These are phyloP conservation scores for Margaritifera margaritifera DNA, from an alignment of 2,888 invertebrate species.

Conservation along the genomic window DNA sequence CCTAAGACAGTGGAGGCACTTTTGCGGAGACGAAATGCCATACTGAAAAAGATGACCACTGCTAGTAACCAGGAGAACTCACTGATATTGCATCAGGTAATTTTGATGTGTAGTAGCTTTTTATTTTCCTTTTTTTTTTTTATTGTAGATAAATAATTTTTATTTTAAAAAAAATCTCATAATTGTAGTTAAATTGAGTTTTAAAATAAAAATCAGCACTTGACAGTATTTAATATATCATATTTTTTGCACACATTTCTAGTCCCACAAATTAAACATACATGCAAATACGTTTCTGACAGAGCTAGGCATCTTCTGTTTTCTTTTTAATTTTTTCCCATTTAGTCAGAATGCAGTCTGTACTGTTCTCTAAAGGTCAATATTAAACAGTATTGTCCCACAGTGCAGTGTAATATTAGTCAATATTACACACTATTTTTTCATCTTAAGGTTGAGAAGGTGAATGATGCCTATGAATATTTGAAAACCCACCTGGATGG, in stretches of 20 bases:
- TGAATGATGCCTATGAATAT: constrained; percentile 67
- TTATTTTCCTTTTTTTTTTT: not conserved
- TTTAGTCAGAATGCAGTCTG: no score
- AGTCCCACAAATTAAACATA: no score
- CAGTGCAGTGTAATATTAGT: not conserved
- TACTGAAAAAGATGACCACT: constrained; percentile 51
- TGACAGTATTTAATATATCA: no score
- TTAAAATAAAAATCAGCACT: no score
- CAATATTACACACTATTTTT: no score
- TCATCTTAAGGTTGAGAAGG: constrained; percentile 24
- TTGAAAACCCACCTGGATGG: constrained; percentile 65
- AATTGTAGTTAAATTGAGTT: no score
- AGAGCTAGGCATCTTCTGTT: no score
- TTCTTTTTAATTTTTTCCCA: no score
- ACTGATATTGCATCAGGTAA: constrained; percentile 18
- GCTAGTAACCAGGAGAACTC: constrained; percentile 42
- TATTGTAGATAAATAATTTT: not conserved
- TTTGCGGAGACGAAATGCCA: constrained; percentile 52
- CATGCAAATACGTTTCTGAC: no score
- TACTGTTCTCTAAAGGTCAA: no score
- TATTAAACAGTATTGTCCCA: not conserved
- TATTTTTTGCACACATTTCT: no score
- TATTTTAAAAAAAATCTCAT: no score
- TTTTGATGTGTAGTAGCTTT: not conserved
- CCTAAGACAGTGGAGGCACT: constrained; percentile 41